phyloP scores from a whole-genome alignment of 2,113 vertebrate genomes.

The Ramphastos sulfuratus region DNA sequence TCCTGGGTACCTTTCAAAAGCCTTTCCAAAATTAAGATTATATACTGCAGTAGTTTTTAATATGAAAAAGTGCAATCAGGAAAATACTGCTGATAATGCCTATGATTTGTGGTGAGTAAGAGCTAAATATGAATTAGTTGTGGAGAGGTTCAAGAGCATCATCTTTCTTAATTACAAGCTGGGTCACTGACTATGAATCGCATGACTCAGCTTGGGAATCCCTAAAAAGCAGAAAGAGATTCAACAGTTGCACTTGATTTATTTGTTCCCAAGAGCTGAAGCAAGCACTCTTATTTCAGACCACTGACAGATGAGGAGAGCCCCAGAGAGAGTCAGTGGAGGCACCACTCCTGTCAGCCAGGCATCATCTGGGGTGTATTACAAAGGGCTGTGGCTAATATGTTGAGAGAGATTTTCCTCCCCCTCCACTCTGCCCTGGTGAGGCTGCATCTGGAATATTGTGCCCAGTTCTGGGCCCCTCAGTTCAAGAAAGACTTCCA shows the following conservation, averaged over 20 bases:
- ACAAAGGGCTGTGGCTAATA: too few species aligned
- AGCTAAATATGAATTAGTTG: constrained; percentile 20
- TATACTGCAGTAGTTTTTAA: constrained; percentile 1
- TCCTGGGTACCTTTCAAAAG: constrained; percentile 27
- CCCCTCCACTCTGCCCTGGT: too few species aligned
- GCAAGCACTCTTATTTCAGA: background rate
- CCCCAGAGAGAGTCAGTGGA: background rate
- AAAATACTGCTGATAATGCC: background rate
- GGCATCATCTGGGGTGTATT: too few species aligned
- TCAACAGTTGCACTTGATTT: background rate
- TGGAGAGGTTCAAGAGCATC: constrained; percentile 40
- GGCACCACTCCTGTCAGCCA: background rate
- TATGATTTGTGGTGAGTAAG: background rate
- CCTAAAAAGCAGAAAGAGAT: constrained; percentile 8
- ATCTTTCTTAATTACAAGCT: constrained; percentile 25
- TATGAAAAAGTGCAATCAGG: constrained; percentile 25
- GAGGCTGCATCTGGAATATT: too few species aligned
- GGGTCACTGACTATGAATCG: background rate
- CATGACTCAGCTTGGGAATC: constrained; percentile 21
- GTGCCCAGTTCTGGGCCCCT: too few species aligned
- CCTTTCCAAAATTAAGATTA: constrained; percentile 18
- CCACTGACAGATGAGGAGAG: background rate
- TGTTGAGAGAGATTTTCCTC: too few species aligned
- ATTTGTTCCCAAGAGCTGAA: background rate
- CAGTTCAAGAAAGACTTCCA: too few species aligned